A percentile compares a stretch with the other conserved stretches of the same genome.
These are phyloP conservation scores for Eupleurogrammus muticus DNA, from an alignment of 2,797 vertebrate species.

Conservation along the genomic window DNA sequence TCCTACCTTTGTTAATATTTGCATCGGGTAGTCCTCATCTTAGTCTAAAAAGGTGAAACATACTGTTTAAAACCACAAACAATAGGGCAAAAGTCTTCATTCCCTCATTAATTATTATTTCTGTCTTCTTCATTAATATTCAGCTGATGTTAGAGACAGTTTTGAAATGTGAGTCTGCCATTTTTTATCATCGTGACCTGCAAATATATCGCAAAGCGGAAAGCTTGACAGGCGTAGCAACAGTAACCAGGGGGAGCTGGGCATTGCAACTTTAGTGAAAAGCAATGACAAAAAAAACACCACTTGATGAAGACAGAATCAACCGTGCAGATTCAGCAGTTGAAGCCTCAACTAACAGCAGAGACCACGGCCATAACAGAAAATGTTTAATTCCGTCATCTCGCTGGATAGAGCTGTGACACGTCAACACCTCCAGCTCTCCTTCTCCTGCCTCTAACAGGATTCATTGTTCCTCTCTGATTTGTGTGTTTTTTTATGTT, in stretches of 20 bases:
- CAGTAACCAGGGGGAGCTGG: neutral
- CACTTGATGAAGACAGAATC: neutral
- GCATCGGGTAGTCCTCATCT: neutral
- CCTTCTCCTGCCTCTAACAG: constrained; percentile 55
- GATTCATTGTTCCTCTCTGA: constrained; percentile 78
- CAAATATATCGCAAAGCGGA: neutral
- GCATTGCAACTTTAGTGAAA: neutral
- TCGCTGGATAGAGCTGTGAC: constrained; percentile 36
- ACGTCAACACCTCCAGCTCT: constrained; percentile 55
- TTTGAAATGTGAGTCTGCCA: neutral
- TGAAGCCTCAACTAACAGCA: neutral
- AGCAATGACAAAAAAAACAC: neutral
- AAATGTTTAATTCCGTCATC: constrained; percentile 21
- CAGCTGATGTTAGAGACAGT: too few species aligned
- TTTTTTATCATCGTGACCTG: neutral
- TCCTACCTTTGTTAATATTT: too few species aligned
- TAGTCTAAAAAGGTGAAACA: neutral
- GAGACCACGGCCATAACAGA: neutral
- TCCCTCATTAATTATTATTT: too few species aligned
- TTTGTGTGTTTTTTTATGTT: constrained; percentile 83
- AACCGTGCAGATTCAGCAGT: neutral
- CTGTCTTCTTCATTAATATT: too few species aligned
- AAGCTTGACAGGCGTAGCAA: neutral
- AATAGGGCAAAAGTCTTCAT: too few species aligned
- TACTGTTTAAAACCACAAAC: too few species aligned